phyloP scores from a whole-genome alignment of 2,888 invertebrate species.

The Drosophila formosana region DNA sequence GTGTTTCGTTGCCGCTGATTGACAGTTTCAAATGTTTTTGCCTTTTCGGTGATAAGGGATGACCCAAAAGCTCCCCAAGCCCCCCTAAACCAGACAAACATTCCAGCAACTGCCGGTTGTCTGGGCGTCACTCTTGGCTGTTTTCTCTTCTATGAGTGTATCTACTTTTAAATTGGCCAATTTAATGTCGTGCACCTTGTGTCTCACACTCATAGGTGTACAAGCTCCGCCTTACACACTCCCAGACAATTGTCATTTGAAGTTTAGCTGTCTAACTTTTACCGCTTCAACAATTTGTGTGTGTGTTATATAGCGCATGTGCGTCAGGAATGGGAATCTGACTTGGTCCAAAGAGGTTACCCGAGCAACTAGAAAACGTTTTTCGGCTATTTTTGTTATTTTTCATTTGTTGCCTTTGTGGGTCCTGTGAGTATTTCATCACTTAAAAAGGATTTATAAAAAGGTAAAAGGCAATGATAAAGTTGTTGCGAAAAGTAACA shows the following conservation, averaged over 20 bases:
- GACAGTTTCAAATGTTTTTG: slow-evolving; percentile 68
- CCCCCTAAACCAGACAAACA: slow-evolving; percentile 7
- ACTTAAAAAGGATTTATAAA: slow-evolving; percentile 16
- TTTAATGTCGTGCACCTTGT: slow-evolving; percentile 49
- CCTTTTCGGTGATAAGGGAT: slow-evolving; percentile 67
- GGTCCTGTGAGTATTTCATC: not conserved
- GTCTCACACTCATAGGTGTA: slow-evolving; percentile 19
- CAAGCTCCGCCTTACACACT: slow-evolving; percentile 43
- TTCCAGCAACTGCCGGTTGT: slow-evolving; percentile 23
- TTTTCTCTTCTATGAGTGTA: slow-evolving; percentile 33
- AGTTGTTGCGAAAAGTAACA: slow-evolving; percentile 1
- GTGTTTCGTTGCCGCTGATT: slow-evolving; percentile 65
- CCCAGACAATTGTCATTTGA: slow-evolving; percentile 70
- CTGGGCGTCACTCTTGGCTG: slow-evolving; percentile 65
- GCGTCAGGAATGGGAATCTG: slow-evolving; percentile 6
- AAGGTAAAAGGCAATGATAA: slow-evolving; percentile 8
- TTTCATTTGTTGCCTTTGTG: slow-evolving; percentile 16
- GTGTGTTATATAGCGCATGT: slow-evolving; percentile 22
- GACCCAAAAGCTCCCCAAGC: slow-evolving; percentile 18
- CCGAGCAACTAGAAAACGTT: slow-evolving; percentile 32
- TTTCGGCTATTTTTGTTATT: slow-evolving; percentile 11
- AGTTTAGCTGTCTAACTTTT: slow-evolving; percentile 67
- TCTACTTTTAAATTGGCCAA: slow-evolving; percentile 64
- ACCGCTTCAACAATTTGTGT: slow-evolving; percentile 45
- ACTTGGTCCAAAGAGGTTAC: slow-evolving; percentile 23